Evolutionary conservation across 2,113 vertebrate genomes (phyloP).

Genomic region (Anguilla japonica): DNA sequence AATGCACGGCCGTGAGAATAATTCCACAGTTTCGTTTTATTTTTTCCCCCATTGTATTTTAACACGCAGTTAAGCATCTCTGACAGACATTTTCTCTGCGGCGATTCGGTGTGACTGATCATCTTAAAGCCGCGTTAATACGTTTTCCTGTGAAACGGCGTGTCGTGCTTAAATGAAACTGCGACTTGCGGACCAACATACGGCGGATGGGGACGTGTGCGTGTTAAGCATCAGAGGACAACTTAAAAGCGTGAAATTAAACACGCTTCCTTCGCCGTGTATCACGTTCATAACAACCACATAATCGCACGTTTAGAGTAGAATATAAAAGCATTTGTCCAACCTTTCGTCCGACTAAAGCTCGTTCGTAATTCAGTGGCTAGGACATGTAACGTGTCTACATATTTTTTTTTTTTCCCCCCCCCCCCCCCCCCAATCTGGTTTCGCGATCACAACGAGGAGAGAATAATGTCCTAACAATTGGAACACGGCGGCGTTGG

Average conservation of each 20-base stretch:
- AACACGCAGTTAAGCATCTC: background rate
- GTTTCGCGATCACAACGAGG: background rate
- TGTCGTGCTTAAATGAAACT: background rate
- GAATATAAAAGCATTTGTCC: constrained; percentile 1
- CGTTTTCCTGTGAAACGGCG: background rate
- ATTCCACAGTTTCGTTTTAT: background rate
- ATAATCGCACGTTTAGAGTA: background rate
- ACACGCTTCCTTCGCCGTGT: background rate
- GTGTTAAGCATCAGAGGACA: background rate
- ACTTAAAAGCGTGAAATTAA: background rate
- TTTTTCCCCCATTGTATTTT: too few relatives aligned
- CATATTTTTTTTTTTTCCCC: background rate
- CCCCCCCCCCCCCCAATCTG: background rate
- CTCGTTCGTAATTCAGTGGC: background rate
- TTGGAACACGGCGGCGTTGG: background rate
- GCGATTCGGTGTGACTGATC: background rate
- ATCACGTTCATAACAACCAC: constrained; percentile 5
- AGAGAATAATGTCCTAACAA: background rate
- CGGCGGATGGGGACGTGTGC: background rate
- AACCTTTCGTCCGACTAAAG: background rate
- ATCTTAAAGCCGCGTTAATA: background rate
- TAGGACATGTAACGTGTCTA: background rate
- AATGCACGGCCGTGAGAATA: background rate
- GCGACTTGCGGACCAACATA: background rate
- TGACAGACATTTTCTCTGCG: background rate